A percentile compares a stretch with the other conserved stretches of the same genome.
phyloP scores from a whole-genome alignment of 53 echinoderm and acorn worm species.

The Henricia sp. region DNA sequence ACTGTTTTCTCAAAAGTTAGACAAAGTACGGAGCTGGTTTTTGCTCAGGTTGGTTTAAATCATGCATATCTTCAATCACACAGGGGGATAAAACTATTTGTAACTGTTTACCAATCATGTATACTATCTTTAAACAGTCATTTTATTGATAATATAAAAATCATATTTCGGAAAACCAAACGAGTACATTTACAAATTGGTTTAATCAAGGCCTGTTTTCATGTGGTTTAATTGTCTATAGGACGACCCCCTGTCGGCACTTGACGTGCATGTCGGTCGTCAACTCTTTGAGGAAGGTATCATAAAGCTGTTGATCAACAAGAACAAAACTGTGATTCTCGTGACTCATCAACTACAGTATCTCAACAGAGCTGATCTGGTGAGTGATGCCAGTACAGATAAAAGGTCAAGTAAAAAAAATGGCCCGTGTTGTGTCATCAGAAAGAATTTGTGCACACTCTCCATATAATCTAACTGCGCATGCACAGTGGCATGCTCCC shows the following conservation, averaged over 20 bases:
- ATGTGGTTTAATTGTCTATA: background rate
- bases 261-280: constrained; percentile 51
- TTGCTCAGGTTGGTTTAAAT: background rate
- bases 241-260: constrained; percentile 63
- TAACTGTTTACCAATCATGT: too few relatives aligned
- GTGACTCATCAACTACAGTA: constrained; percentile 63
- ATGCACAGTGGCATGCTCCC: too few relatives aligned
- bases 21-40: too few relatives aligned
- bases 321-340: constrained; percentile 46
- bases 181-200: background rate
- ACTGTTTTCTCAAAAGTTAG: too few relatives aligned
- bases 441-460: too few relatives aligned
- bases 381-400: too few relatives aligned
- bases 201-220: too few relatives aligned
- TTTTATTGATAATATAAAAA: background rate
- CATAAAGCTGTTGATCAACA: constrained; percentile 32
- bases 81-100: background rate
- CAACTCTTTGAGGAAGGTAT: constrained; percentile 66
- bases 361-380: constrained; percentile 54
- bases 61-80: background rate
- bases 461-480: too few relatives aligned
- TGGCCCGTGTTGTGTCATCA: too few relatives aligned
- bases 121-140: too few relatives aligned
- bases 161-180: background rate
- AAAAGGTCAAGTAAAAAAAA: too few relatives aligned